Percentiles rank a stretch among this genome's conserved stretches.
Conservation (phyloP, 1,140 invertebrate genomes). For the Aphis craccivora region DNA sequence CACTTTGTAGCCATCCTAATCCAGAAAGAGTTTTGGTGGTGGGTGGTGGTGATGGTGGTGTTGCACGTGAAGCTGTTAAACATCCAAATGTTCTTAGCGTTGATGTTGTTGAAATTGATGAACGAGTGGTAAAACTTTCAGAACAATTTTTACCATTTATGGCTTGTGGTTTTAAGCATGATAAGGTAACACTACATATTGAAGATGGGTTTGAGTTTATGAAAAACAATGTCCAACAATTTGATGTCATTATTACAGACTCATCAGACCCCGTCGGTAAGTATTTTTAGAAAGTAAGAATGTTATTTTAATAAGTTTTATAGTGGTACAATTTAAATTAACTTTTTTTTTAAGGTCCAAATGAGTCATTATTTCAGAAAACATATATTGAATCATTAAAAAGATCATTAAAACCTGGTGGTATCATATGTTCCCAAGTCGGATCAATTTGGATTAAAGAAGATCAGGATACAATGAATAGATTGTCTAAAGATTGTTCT, state of each 20-base stretch:
- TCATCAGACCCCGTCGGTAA: slow-evolving; percentile 91
- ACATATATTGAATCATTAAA: slow-evolving; percentile 89
- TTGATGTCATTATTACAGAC: slow-evolving; percentile 97
- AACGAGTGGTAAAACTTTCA: slow-evolving; percentile 85
- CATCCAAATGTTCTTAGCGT: slow-evolving; percentile 88
- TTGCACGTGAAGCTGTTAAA: slow-evolving; percentile 92
- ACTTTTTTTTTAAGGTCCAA: slow-evolving; percentile 69
- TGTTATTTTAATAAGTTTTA: neutral
- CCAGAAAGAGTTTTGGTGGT: slow-evolving; percentile 90
- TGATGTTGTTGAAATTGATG: slow-evolving; percentile 95
- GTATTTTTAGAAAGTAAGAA: slow-evolving; percentile 16
- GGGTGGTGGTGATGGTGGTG: slow-evolving; percentile 97
- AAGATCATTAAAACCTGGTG: slow-evolving; percentile 80
- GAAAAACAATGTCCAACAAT: slow-evolving; percentile 81
- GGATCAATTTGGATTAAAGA: slow-evolving; percentile 86
- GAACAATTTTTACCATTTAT: slow-evolving; percentile 91
- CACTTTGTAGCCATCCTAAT: slow-evolving; percentile 88
- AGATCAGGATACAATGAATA: slow-evolving; percentile 79
- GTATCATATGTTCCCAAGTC: slow-evolving; percentile 91
- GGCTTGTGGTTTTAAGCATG: slow-evolving; percentile 82
- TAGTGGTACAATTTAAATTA: neutral
- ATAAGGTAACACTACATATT: slow-evolving; percentile 84
- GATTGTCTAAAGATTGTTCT: slow-evolving; percentile 78
- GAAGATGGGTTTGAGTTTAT: slow-evolving; percentile 95
- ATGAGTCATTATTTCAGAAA: slow-evolving; percentile 77